These are phyloP conservation scores for Cyaniris semiargus DNA, from an alignment of 2,888 invertebrate species.

Conservation along the genomic window DNA sequence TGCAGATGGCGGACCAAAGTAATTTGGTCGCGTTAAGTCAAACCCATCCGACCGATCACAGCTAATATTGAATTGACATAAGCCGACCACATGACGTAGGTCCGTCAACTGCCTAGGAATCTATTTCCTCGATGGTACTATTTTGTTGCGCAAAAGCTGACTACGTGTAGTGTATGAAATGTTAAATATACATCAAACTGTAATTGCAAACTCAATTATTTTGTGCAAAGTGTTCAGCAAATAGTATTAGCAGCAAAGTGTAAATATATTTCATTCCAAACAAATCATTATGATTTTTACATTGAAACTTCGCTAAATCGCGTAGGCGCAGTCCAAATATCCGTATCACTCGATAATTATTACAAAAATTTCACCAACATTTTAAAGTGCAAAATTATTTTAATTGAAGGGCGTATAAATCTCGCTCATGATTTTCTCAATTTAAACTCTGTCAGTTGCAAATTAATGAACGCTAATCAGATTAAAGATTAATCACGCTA, in stretches of 20 bases:
- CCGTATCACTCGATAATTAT: neutral
- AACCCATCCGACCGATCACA: no score
- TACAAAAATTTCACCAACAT: neutral
- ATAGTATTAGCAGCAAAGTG: neutral
- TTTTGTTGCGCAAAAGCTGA: neutral
- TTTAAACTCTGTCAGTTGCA: conserved; percentile 34
- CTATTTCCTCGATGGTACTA: no score
- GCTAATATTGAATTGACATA: no score
- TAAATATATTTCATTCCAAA: neutral
- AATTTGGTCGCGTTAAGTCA: no score
- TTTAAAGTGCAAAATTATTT: neutral
- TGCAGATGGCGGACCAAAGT: no score
- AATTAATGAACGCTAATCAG: conserved; percentile 56
- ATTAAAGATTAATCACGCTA: conserved; percentile 70
- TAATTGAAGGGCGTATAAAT: conserved; percentile 23
- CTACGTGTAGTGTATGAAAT: no score
- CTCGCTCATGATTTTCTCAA: conserved; percentile 28
- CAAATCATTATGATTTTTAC: neutral
- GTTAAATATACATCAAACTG: no score
- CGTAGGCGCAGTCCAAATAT: neutral
- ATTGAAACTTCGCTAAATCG: neutral
- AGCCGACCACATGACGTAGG: no score
- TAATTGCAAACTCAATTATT: no score
- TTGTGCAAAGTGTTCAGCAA: no score
- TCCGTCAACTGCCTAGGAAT: no score